phyloP scores from a whole-genome alignment of 2,888 invertebrate genomes.

The Dasypolia templi region DNA sequence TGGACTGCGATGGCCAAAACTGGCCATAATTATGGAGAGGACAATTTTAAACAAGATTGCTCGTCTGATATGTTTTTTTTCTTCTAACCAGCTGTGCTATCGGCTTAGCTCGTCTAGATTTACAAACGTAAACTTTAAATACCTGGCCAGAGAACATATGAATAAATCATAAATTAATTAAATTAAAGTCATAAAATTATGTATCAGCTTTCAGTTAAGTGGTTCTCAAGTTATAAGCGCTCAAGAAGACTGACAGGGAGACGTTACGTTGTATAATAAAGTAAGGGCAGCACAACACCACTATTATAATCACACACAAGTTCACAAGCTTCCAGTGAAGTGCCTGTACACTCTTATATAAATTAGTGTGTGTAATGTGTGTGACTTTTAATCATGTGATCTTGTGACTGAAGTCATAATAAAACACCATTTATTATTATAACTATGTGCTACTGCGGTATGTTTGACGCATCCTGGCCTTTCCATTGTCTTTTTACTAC shows the following conservation, averaged over 20 bases:
- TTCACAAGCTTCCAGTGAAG: background rate
- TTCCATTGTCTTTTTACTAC: background rate
- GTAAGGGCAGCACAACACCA: background rate
- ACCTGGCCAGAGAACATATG: background rate
- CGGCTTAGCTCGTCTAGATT: background rate
- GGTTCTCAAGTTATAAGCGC: constrained; percentile 1
- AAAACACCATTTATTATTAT: background rate
- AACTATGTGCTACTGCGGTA: background rate
- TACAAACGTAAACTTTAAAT: background rate
- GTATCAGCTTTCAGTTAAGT: constrained; percentile 1
- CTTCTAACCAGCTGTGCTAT: background rate
- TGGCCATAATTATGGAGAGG: constrained; percentile 27
- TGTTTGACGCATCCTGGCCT: background rate
- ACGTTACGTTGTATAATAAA: background rate
- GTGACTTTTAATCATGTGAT: background rate
- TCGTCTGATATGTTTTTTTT: background rate
- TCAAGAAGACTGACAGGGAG: background rate
- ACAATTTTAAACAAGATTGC: background rate
- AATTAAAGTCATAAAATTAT: background rate
- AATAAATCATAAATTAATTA: background rate
- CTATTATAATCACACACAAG: background rate
- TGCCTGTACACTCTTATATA: background rate
- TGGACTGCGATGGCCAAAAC: constrained; percentile 27
- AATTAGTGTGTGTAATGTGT: background rate
- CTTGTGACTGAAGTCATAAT: background rate